phyloP scores from a whole-genome alignment of 2,888 invertebrate genomes.

The Brenthis daphne region DNA sequence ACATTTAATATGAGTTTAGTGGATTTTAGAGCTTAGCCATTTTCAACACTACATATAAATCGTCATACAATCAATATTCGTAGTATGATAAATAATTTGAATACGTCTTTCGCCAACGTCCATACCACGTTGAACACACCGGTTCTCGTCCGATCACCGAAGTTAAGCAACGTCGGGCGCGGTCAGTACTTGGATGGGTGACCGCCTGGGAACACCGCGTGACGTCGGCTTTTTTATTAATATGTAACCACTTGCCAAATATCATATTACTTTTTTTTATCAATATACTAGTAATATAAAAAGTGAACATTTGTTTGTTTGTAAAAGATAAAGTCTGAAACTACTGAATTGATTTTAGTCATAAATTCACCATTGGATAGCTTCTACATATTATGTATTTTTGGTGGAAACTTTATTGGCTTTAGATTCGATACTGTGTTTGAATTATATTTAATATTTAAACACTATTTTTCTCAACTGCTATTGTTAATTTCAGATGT shows the following conservation, averaged over 20 bases:
- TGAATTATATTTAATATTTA: too few relatives aligned
- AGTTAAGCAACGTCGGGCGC: constrained; percentile 55
- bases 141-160: constrained; percentile 55
- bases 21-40: too few relatives aligned
- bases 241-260: neutral
- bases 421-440: too few relatives aligned
- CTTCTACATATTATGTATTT: too few relatives aligned
- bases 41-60: too few relatives aligned
- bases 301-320: too few relatives aligned
- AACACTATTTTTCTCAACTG: too few relatives aligned
- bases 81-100: neutral
- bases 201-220: constrained; percentile 60
- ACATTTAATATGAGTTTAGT: too few relatives aligned
- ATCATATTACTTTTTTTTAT: neutral
- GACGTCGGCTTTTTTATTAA: constrained; percentile 35
- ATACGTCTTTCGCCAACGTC: neutral
- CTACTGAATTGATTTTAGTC: too few relatives aligned
- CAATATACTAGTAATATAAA: neutral
- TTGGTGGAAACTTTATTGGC: too few relatives aligned
- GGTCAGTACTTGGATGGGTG: constrained; percentile 55
- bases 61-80: neutral
- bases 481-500: constrained; percentile 59
- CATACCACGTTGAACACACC: constrained; percentile 47
- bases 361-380: too few relatives aligned
- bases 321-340: too few relatives aligned